Base-by-base conservation (phyloP, 1,140 invertebrate genomes). In the Drosophila kikkawai region DNA sequence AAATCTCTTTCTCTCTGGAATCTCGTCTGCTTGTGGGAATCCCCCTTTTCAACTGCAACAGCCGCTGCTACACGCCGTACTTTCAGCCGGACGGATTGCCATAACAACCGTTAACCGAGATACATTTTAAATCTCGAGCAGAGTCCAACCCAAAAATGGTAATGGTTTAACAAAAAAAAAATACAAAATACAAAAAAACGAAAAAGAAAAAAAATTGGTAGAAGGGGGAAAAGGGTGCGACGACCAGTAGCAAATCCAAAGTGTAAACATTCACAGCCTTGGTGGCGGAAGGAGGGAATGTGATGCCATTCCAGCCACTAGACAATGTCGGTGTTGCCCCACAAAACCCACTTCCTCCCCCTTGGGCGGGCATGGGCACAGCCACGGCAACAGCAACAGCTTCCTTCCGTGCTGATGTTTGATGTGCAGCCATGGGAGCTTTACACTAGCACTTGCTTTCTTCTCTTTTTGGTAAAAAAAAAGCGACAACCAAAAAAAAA, bases 241-340 rank as follows among this genome's bases (percentile, higher is more conserved):
- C 71, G 80, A 83, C 80, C 84, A 90, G 69, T 50, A 79, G 63
- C 85, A 88, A 88, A 88, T 88, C 84, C 80, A 88, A 84, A 88
- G 84, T 88, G 84, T 88, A 88, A 88, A 88, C 84, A 88, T 88
- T 88, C 84, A 90, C 85, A 88, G 84, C 85, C 84, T 83, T 61
- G 79, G 64, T 77, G 61, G 50, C 29, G 26, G 66, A 41, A 22
- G 44, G 65, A 7, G 39, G n/a, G 29, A 32, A 15, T 64, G 58
- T 36, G 34, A 12, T 32, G 44, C 36, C n/a, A 56, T 36, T 17
- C 36, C 26, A 26, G 64, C 19, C 37, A 47, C 34, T 55, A 77
- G 59, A 68, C 71, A 75, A 81, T 77, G 73, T 47, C 32, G 61
- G 47, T 32, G 47, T 22, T 53, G 69, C 34, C 59, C 45, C 37